A percentile compares a stretch with the other conserved stretches of the same genome.
Conservation (phyloP, 1,140 invertebrate genomes). For the Muscidifurax raptorellus region DNA sequence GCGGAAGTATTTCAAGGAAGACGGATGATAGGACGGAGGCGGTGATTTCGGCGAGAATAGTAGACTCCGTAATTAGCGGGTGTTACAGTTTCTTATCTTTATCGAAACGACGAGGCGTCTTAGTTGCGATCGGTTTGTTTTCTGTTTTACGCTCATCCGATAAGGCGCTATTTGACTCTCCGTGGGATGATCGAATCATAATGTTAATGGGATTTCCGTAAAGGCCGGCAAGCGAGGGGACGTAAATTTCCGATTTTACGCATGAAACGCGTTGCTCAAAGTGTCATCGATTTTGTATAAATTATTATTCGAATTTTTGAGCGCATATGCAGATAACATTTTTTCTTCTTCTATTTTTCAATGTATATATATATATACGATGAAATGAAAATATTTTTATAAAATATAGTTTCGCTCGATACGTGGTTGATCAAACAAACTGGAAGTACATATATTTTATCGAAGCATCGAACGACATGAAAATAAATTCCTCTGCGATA, state of each 20-base stretch:
- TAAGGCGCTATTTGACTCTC: neutral
- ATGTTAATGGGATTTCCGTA: neutral
- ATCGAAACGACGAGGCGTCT: neutral
- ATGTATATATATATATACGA: no score
- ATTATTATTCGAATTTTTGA: no score
- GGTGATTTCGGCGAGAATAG: neutral
- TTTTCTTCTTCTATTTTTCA: no score
- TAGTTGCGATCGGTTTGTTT: conserved; percentile 7
- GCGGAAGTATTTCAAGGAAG: neutral
- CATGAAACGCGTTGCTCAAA: neutral
- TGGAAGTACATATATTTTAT: no score
- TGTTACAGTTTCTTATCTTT: neutral
- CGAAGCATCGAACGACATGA: no score
- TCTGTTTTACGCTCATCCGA: conserved; percentile 12
- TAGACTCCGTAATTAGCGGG: conserved; percentile 11
- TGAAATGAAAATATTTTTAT: no score
- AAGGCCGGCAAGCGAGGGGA: neutral
- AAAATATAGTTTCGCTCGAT: no score
- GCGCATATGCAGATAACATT: no score
- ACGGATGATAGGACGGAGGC: neutral
- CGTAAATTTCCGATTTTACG: neutral
- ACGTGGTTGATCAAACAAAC: no score
- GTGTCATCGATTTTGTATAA: no score
- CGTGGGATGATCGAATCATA: neutral
- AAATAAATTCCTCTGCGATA: no score